Evolutionary conservation across 53 echinoderm and acorn worm genomes (phyloP), one percentile per base, ranked within the genome.

Genomic region (Hippasteria phrygiana): DNA sequence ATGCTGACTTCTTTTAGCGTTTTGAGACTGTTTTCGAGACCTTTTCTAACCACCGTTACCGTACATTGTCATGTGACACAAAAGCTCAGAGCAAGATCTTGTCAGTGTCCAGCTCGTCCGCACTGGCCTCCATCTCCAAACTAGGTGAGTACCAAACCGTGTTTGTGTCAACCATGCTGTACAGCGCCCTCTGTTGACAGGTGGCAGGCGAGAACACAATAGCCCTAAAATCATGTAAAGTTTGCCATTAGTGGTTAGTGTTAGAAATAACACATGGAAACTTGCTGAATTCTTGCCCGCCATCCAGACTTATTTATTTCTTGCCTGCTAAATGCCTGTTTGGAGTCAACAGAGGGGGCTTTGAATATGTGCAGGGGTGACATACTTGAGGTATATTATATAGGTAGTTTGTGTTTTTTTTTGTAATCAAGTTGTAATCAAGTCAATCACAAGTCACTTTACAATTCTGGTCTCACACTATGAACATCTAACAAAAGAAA

Each of bases 71-170:
- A 85, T 71, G 85, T 85, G 85, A 85, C 85, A 85, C 71, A 45
- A 85, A 85, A 85, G 85, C 85, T 71, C 69, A 85, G 85, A 85
- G 78, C 89, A 89, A 80, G 80, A 69, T 85, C 69, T 69, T 85
- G 53, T 85, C 85, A 85, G 85, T 95, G 76, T 90, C 96, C 75
- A 91, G 90, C 86, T 94, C 96, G 33, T 88, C 92, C 73, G 95
- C 94, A 91, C 93, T 97, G 92, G 97, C 97, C 87, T 93, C 96
- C 87, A 93, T 97, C 46, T 88, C 97, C 50, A 95, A 94, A 63
- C 97, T 97, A 42, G 95, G 96, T 96, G 91, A 96, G 96, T 94
- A 75, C 39, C 45, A 32, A 38, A 13, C 29, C 29, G 4, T 53
- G 27, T 51, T 33, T 32, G n/a, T 24, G 73, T 73, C 0, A 16